phyloP scores from a whole-genome alignment of 2,113 vertebrate genomes.

The Sylvia atricapilla region DNA sequence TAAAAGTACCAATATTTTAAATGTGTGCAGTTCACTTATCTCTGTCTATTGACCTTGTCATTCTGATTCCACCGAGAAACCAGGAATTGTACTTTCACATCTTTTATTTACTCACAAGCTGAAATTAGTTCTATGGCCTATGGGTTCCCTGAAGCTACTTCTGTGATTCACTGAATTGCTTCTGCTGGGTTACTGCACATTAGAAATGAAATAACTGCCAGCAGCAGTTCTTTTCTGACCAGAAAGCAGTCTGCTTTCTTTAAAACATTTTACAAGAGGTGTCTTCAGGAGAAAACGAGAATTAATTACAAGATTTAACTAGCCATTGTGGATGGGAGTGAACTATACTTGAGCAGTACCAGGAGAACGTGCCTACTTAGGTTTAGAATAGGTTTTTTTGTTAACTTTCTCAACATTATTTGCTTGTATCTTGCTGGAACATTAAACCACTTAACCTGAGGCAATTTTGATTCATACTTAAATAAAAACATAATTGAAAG shows the following conservation, averaged over 20 bases:
- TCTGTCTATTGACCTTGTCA: conserved; percentile 35
- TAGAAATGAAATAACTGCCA: conserved; percentile 24
- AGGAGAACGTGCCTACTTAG: not conserved
- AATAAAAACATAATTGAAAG: not conserved
- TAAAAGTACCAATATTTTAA: not conserved
- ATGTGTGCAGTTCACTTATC: not conserved
- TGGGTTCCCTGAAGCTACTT: conserved; percentile 47
- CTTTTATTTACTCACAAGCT: conserved; percentile 37
- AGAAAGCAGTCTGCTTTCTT: not conserved
- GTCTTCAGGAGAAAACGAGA: not conserved
- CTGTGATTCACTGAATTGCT: conserved; percentile 31
- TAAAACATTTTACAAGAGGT: not conserved
- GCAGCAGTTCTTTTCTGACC: conserved; percentile 18
- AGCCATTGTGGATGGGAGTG: not conserved
- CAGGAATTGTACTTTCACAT: conserved; percentile 19
- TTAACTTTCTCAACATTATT: not conserved
- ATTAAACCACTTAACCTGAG: not conserved
- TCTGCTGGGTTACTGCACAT: conserved; percentile 33
- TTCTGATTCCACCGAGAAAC: conserved; percentile 16
- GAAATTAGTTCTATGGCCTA: conserved; percentile 49
- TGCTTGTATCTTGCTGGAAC: not conserved
- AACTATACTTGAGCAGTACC: not conserved
- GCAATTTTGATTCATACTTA: not conserved
- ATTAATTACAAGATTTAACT: not conserved
- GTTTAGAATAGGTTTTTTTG: not conserved